Conservation (phyloP, 23 tunicate species). For the Halocynthia aurantium region DNA sequence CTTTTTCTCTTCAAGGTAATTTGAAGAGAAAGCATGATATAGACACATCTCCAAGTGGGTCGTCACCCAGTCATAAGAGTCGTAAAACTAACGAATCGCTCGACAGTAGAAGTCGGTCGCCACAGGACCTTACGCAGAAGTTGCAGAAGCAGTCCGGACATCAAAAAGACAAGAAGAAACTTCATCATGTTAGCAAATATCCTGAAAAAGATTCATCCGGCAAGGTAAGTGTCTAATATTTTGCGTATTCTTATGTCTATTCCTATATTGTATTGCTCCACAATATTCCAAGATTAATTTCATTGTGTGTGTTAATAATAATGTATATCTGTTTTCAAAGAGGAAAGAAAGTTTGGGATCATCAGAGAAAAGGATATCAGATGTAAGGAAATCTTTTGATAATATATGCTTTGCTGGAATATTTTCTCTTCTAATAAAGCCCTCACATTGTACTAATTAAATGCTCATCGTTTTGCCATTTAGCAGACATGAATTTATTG, state of each 20-base stretch:
- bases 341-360: neutral
- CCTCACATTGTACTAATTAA: too few relatives aligned
- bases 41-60: neutral
- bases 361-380: conserved; percentile 7
- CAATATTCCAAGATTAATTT: too few relatives aligned
- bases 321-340: neutral
- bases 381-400: neutral
- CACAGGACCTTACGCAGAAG: neutral
- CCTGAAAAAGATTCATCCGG: conserved; percentile 1
- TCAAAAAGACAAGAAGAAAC: neutral
- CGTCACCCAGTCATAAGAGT: neutral
- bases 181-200: neutral
- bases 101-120: conserved; percentile 5
- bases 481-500: too few relatives aligned
- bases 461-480: too few relatives aligned
- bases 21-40: conserved; percentile 5
- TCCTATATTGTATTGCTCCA: too few relatives aligned
- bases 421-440: too few relatives aligned
- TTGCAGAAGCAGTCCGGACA: neutral
- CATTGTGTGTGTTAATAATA: too few relatives aligned
- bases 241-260: neutral
- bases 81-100: conserved; percentile 15
- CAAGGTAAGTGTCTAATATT: conserved; percentile 3
- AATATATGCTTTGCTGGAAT: neutral
- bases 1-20: too few relatives aligned